Evolutionary conservation across 2,797 vertebrate species (phyloP), one percentile per base, ranked within the genome.

Genomic region (Alectoris magna): DNA sequence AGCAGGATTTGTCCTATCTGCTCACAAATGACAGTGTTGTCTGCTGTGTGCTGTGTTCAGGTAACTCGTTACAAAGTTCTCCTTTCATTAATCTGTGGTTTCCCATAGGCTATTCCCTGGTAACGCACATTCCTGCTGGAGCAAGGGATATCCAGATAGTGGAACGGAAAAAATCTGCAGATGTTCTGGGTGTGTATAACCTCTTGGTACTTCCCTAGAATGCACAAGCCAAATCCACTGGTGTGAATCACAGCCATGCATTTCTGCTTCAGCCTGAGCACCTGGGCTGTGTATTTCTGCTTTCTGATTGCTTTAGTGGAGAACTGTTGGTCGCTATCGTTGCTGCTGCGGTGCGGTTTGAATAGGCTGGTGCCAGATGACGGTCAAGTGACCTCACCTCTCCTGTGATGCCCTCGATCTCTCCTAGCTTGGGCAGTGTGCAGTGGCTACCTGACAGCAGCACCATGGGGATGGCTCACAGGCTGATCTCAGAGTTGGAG

Each of bases 121-220:
- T 99, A 96, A 99, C 99, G 2, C 98, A 99, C 96, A 99, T 99
- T 94, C 99, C 99, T 2, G 98, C 99, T 38, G 99, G 99, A 41
- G 99, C 99, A 43, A 98, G 99, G 97, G 99, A 99, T 96, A 99
- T 99, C 94, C 99, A 99, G 97, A 98, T 99, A 60, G 99, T 99
- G 43, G 99, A 99, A 95, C 98, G 99, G 97, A 99, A 99, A 97
- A 99, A 99, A 96, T 99, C 99, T 4, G 98, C 99, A 3, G 99
- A 99, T 66, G 98, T 99, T 94, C 97, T 99, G 58, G 99, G 99
- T 99, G 87, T 31, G 98, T 98, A 94, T 63, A 60, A 91, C 91
- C 87, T 75, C 84, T 85, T 38, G 62, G 78, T 93, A 31, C 94
- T 87, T 86, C 87, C 77, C 75, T 76, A 46, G 36, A 24, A 75